These are phyloP conservation scores for Epinephelus coioides DNA, from an alignment of 2,797 vertebrate species.

Conservation along the genomic window DNA sequence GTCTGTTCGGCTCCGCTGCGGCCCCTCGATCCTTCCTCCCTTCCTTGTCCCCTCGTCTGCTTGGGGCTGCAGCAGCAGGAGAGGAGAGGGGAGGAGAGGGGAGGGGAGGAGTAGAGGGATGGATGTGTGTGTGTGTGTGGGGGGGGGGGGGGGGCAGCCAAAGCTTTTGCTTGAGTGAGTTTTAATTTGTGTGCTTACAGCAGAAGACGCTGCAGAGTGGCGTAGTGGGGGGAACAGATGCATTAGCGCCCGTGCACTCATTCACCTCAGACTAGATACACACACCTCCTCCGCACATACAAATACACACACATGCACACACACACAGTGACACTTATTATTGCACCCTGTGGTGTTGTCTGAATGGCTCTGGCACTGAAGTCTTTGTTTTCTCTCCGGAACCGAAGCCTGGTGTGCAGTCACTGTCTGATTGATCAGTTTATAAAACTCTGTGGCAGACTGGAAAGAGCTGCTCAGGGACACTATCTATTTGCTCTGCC, in stretches of 20 bases:
- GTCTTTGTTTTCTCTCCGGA: slow-evolving; percentile 51
- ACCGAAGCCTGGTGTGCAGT: slow-evolving; percentile 39
- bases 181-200: slow-evolving; percentile 82
- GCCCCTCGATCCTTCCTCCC: slow-evolving; percentile 25
- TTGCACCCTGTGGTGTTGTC: slow-evolving; percentile 55
- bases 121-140: neutral
- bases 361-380: slow-evolving; percentile 51
- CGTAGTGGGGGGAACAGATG: slow-evolving; percentile 44
- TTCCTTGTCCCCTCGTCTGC: slow-evolving; percentile 40
- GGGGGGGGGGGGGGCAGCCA: slow-evolving; percentile 13
- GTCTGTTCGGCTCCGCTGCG: slow-evolving; percentile 41
- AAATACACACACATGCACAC: slow-evolving; percentile 12
- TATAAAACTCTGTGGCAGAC: slow-evolving; percentile 54
- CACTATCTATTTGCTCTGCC: slow-evolving; percentile 39
- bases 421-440: slow-evolving; percentile 66
- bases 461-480: slow-evolving; percentile 43
- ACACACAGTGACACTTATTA: slow-evolving; percentile 52
- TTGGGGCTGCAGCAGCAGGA: slow-evolving; percentile 40
- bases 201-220: slow-evolving; percentile 59
- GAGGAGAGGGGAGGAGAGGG: slow-evolving; percentile 14
- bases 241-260: slow-evolving; percentile 66
- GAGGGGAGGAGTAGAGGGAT: slow-evolving; percentile 5
- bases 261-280: slow-evolving; percentile 64
- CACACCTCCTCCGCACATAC: slow-evolving; percentile 41
- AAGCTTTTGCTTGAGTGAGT: slow-evolving; percentile 79